Evolutionary conservation across 2,888 invertebrate genomes (phyloP).

Genomic region (Drosophila paucipuncta): DNA sequence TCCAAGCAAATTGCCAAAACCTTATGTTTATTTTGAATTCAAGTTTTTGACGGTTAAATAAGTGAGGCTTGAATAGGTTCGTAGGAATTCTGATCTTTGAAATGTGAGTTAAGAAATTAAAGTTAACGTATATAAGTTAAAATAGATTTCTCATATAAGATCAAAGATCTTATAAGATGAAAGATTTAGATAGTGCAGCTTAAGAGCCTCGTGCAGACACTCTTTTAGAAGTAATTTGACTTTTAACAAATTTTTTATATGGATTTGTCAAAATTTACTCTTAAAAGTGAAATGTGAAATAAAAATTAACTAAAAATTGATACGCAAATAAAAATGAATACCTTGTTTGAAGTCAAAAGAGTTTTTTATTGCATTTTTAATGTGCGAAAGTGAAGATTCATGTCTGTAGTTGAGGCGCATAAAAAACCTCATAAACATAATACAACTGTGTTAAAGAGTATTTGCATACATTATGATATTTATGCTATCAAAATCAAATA

Average conservation of each 20-base stretch:
- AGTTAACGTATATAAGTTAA: neutral
- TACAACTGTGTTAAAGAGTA: slow-evolving; percentile 1
- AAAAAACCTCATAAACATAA: slow-evolving; percentile 20
- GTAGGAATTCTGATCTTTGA: neutral
- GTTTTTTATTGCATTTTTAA: slow-evolving; percentile 46
- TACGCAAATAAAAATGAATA: slow-evolving; percentile 57
- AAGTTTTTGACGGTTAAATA: neutral
- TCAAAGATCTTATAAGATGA: neutral
- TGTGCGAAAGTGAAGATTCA: slow-evolving; percentile 63
- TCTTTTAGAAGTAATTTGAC: slow-evolving; percentile 5
- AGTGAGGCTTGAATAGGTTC: neutral
- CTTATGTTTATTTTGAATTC: slow-evolving; percentile 2
- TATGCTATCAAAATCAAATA: slow-evolving; percentile 9
- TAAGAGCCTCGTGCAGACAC: neutral
- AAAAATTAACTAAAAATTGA: slow-evolving; percentile 29
- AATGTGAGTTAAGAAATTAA: neutral
- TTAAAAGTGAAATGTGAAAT: slow-evolving; percentile 60
- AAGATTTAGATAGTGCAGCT: neutral
- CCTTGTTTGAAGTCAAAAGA: slow-evolving; percentile 11
- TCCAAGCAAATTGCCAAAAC: slow-evolving; percentile 19
- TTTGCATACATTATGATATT: slow-evolving; percentile 14
- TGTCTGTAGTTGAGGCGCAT: slow-evolving; percentile 24
- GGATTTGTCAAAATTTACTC: neutral
- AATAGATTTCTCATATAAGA: neutral
- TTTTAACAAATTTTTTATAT: neutral